Evolutionary conservation across 2,888 invertebrate genomes (phyloP).

Genomic region (Ichneumon xanthorius): DNA sequence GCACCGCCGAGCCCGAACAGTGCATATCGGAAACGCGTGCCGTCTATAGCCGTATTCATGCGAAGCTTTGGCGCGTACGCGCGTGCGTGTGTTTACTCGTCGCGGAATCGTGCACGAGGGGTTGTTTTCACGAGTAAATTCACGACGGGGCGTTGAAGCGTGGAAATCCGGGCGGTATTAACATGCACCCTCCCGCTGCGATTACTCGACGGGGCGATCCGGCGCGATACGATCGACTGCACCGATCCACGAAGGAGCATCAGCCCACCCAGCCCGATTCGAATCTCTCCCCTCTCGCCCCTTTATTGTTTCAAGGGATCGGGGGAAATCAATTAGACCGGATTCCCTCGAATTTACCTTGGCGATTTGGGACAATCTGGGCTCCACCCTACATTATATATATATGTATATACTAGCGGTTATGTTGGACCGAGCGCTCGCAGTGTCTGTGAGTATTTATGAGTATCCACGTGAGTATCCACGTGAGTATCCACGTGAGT

Average conservation of each 20-base stretch:
- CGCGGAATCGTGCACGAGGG: conserved; percentile 52
- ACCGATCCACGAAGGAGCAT: conserved; percentile 47
- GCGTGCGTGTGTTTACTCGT: conserved; percentile 70
- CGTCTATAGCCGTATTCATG: conserved; percentile 44
- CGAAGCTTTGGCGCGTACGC: conserved; percentile 23
- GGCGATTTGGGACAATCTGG: conserved; percentile 45
- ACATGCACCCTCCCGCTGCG: conserved; percentile 66
- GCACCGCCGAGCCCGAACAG: not conserved
- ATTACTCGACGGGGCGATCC: conserved; percentile 48
- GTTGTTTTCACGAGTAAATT: conserved; percentile 75
- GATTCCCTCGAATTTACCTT: conserved; percentile 60
- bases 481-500: too few species aligned
- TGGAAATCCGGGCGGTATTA: conserved; percentile 75
- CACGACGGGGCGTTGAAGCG: conserved; percentile 77
- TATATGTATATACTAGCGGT: too few species aligned
- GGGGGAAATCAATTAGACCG: conserved; percentile 68
- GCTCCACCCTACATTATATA: too few species aligned
- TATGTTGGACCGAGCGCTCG: too few species aligned
- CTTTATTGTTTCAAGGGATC: conserved; percentile 73
- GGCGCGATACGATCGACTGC: conserved; percentile 50
- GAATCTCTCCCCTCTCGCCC: conserved; percentile 44
- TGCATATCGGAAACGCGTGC: conserved; percentile 48
- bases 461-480: too few species aligned
- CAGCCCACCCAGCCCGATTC: conserved; percentile 41
- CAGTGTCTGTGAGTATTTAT: too few species aligned